phyloP scores from a whole-genome alignment of 1,140 invertebrate genomes.

The Temnothorax nylanderi region DNA sequence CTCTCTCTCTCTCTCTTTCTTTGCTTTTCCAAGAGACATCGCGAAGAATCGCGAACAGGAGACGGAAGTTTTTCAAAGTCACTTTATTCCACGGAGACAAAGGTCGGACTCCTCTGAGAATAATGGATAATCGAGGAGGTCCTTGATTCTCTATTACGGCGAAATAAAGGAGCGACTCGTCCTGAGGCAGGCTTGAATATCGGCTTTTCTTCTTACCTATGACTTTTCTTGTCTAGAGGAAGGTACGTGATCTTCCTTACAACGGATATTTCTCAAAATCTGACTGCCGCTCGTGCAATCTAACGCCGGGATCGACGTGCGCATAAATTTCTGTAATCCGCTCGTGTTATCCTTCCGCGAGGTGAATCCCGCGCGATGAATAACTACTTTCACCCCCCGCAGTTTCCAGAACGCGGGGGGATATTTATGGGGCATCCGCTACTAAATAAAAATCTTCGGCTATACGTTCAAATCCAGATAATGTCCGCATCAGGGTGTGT shows the following conservation, averaged over 20 bases:
- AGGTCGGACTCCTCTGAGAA: constrained; percentile 79
- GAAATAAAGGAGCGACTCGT: constrained; percentile 74
- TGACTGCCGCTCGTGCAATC: constrained; percentile 53
- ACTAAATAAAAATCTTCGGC: constrained; percentile 43
- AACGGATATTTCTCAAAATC: constrained; percentile 50
- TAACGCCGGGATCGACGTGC: constrained; percentile 51
- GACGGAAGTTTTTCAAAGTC: constrained; percentile 78
- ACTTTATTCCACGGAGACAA: constrained; percentile 72
- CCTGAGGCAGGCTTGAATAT: constrained; percentile 69
- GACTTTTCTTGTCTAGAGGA: constrained; percentile 30
- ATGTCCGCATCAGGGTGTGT: constrained; percentile 24
- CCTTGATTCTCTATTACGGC: constrained; percentile 74
- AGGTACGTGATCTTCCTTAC: constrained; percentile 22
- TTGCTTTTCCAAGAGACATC: constrained; percentile 22
- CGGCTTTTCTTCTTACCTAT: constrained; percentile 64
- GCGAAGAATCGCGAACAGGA: constrained; percentile 66
- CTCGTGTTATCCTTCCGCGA: constrained; percentile 51
- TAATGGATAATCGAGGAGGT: constrained; percentile 79
- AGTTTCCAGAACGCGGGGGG: constrained; percentile 31
- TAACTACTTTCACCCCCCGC: constrained; percentile 50
- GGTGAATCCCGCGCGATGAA: constrained; percentile 51
- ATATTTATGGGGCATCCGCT: constrained; percentile 46
- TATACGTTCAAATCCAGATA: constrained; percentile 40
- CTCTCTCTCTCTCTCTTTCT: background rate
- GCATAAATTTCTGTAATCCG: constrained; percentile 62